Conservation (phyloP, 2,888 invertebrate species). For the Synergus laeviventris region DNA sequence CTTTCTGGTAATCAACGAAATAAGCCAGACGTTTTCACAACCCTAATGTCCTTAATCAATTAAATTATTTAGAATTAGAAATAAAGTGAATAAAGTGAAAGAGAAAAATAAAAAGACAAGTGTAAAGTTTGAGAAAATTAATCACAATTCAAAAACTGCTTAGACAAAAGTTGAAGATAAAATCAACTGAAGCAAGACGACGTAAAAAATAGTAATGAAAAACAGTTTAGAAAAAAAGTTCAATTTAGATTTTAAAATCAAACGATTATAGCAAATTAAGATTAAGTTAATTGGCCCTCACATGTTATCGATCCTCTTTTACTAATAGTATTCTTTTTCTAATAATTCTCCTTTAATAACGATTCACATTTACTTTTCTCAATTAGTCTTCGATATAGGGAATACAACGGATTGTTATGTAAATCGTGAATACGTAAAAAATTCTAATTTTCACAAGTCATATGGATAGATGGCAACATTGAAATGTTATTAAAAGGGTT, state of each 20-base stretch:
- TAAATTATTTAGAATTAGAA: neutral
- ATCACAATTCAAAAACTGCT: neutral
- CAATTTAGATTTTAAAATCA: neutral
- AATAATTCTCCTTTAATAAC: conserved; percentile 25
- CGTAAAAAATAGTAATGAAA: no score
- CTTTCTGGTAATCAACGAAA: neutral
- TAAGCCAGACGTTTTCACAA: neutral
- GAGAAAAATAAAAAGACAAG: neutral
- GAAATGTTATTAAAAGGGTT: neutral
- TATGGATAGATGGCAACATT: conserved; percentile 11
- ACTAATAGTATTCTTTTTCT: conserved; percentile 37
- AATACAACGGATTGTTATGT: conserved; percentile 43
- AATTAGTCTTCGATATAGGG: conserved; percentile 21
- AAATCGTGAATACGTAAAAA: conserved; percentile 47
- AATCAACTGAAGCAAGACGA: no score
- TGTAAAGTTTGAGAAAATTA: neutral
- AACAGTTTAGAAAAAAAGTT: neutral
- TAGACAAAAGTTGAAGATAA: no score
- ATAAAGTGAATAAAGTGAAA: neutral
- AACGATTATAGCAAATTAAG: conserved; percentile 18
- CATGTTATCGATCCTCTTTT: conserved; percentile 1
- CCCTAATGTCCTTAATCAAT: neutral
- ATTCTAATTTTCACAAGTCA: conserved; percentile 40
- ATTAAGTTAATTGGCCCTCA: conserved; percentile 35
- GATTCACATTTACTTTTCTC: neutral